These are phyloP conservation scores for Arctopsyche grandis DNA, from an alignment of 1,140 invertebrate species.

Conservation along the genomic window DNA sequence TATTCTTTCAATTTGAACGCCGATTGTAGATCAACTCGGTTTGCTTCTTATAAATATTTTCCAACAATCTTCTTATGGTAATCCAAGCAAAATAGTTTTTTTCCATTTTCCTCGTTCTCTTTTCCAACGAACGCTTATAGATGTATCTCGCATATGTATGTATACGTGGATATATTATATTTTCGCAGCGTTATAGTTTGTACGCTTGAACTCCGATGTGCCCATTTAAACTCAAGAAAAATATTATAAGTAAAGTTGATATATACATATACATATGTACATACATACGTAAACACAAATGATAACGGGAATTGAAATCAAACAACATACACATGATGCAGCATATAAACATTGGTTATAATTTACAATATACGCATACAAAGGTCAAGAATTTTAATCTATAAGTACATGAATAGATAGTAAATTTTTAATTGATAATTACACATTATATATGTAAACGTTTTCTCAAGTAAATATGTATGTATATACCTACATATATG, in stretches of 20 bases:
- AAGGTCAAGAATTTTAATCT: too few species aligned
- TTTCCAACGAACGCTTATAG: background rate
- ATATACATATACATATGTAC: background rate
- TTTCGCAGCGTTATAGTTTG: conserved; percentile 19
- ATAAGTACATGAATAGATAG: too few species aligned
- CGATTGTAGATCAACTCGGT: conserved; percentile 50
- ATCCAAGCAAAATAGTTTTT: conserved; percentile 53
- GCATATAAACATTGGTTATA: too few species aligned
- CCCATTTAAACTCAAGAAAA: background rate
- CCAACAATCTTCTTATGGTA: conserved; percentile 56
- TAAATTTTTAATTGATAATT: too few species aligned
- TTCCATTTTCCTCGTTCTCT: background rate
- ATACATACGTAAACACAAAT: too few species aligned
- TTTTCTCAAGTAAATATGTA: too few species aligned
- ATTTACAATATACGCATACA: too few species aligned
- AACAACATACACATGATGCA: too few species aligned
- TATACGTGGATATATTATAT: background rate
- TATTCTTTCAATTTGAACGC: conserved; percentile 54
- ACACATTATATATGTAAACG: too few species aligned
- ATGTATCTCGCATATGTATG: background rate
- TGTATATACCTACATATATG: too few species aligned
- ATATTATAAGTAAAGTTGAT: background rate
- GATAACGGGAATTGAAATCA: too few species aligned
- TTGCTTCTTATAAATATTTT: conserved; percentile 55
- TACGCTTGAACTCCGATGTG: conserved; percentile 28